Conservation (phyloP, 1,140 invertebrate genomes). For the Temnothorax nylanderi region DNA sequence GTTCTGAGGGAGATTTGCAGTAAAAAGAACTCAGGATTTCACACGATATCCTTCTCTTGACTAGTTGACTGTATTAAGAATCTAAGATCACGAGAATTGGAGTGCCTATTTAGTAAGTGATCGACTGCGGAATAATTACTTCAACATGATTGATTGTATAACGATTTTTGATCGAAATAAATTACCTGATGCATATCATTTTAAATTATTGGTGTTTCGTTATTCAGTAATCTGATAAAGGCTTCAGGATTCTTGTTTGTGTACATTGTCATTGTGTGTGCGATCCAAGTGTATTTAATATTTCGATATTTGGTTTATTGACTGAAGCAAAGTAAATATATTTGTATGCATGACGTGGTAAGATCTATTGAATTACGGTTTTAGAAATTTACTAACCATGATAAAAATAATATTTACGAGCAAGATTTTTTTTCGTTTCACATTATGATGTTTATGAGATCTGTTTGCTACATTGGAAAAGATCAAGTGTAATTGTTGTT, state of each 20-base stretch:
- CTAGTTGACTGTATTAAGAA: conserved; percentile 22
- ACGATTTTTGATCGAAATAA: conserved; percentile 73
- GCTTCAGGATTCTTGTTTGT: conserved; percentile 25
- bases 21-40: not conserved
- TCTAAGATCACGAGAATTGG: conserved; percentile 64
- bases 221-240: conserved; percentile 54
- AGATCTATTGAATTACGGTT: conserved; percentile 17
- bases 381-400: not conserved
- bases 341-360: not conserved
- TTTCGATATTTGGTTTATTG: not conserved
- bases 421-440: conserved; percentile 21
- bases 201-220: conserved; percentile 71
- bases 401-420: not conserved
- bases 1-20: not conserved
- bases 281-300: not conserved
- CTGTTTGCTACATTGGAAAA: conserved; percentile 59
- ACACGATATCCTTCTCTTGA: not conserved
- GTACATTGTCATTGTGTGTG: not conserved
- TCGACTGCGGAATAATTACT: conserved; percentile 73
- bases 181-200: conserved; percentile 76
- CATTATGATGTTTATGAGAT: conserved; percentile 68
- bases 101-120: conserved; percentile 76
- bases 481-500: conserved; percentile 36
- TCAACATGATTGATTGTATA: conserved; percentile 69
- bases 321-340: not conserved